Evolutionary conservation across 2,113 vertebrate genomes (phyloP).

Genomic region (Catharus fuscescens): DNA sequence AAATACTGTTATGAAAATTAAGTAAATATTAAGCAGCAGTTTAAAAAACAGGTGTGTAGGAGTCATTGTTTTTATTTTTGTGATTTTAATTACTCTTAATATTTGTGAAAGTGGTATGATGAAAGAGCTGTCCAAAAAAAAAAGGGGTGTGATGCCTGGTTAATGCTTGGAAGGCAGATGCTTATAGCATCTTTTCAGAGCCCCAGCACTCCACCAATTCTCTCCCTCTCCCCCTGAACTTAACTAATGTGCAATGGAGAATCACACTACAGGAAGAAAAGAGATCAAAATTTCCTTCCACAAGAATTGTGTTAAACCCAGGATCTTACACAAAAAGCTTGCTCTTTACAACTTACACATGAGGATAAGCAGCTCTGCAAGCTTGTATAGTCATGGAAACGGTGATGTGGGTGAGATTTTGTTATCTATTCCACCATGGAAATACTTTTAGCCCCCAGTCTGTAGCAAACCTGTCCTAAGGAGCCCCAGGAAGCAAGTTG

Average conservation of each 20-base stretch:
- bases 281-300: background rate
- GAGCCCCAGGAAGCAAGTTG: background rate
- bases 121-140: background rate
- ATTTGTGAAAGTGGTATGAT: background rate
- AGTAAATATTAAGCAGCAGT: background rate
- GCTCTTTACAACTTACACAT: background rate
- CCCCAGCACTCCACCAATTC: background rate
- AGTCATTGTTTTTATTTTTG: background rate
- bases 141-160: background rate
- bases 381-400: background rate
- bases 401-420: background rate
- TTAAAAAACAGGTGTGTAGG: background rate
- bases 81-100: conserved; percentile 3
- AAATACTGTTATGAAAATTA: background rate
- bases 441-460: background rate
- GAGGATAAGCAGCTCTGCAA: background rate
- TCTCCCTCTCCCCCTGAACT: background rate
- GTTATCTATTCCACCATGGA: background rate
- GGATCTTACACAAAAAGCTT: background rate
- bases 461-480: background rate
- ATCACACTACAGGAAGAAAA: background rate
- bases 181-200: background rate
- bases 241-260: background rate
- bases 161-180: background rate
- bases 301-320: background rate